Conservation (phyloP, 2,797 vertebrate species). For the Artibeus jamaicensis region DNA sequence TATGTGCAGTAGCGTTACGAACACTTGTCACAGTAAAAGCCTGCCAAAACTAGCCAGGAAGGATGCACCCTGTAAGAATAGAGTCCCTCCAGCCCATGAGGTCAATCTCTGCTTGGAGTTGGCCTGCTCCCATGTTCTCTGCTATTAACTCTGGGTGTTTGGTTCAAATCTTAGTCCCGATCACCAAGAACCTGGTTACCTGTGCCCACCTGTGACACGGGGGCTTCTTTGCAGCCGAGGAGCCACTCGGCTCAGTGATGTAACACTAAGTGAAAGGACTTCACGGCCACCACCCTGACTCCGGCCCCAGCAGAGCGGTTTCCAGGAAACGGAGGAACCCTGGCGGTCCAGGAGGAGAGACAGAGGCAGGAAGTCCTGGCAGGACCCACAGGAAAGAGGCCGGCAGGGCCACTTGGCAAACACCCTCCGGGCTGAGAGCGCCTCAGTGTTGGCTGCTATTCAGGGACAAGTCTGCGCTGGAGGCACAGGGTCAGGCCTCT, state of each 20-base stretch:
- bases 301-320: not conserved
- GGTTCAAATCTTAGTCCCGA: no score
- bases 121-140: no score
- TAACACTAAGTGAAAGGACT: not conserved
- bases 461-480: not conserved
- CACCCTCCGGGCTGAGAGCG: not conserved
- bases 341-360: not conserved
- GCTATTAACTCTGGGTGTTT: no score
- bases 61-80: no score
- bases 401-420: not conserved
- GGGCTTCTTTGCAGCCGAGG: not conserved
- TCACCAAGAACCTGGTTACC: no score
- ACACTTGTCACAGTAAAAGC: no score
- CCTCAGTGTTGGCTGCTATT: not conserved
- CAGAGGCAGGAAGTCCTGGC: not conserved
- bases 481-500: not conserved
- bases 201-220: no score
- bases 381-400: not conserved
- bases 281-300: not conserved
- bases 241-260: not conserved
- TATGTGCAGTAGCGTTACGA: no score
- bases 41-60: no score
- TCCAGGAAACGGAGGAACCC: not conserved
- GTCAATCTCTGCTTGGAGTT: no score
- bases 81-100: no score